Evolutionary conservation across 2,113 vertebrate species (phyloP).

Genomic region (Ammodytes dubius): DNA sequence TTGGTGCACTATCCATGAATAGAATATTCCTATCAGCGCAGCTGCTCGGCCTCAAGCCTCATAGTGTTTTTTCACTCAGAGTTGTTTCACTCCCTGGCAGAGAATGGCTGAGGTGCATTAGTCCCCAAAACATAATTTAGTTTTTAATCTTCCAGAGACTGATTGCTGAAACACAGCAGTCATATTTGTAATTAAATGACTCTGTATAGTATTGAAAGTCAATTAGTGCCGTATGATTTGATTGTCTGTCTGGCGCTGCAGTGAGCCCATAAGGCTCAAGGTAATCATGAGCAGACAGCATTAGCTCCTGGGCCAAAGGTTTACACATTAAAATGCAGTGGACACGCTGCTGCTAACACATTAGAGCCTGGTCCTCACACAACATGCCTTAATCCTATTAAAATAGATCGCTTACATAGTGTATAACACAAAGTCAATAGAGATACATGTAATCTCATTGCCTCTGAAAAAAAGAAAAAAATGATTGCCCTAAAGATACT

Average conservation of each 20-base stretch:
- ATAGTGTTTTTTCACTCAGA: background rate
- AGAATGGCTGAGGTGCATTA: constrained; percentile 33
- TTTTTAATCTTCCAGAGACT: constrained; percentile 57
- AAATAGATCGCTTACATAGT: constrained; percentile 79
- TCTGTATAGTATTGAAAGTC: constrained; percentile 50
- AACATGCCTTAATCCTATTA: constrained; percentile 80
- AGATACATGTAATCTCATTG: constrained; percentile 80
- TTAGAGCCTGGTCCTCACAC: constrained; percentile 43
- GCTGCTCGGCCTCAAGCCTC: background rate
- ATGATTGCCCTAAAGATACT: constrained; percentile 77
- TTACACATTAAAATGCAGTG: constrained; percentile 44
- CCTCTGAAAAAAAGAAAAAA: constrained; percentile 74
- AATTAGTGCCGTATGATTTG: constrained; percentile 51
- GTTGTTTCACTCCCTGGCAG: constrained; percentile 17
- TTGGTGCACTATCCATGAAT: background rate
- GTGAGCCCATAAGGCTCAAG: background rate
- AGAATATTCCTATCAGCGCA: constrained; percentile 29
- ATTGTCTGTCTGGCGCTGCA: constrained; percentile 16
- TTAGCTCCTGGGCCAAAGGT: constrained; percentile 29
- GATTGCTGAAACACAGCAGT: constrained; percentile 46
- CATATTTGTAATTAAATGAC: constrained; percentile 50
- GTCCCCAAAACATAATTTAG: constrained; percentile 58
- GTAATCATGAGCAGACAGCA: constrained; percentile 20
- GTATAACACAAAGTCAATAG: constrained; percentile 73
- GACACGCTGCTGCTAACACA: constrained; percentile 33